Percentiles rank a stretch among this genome's conserved stretches.
Conservation (phyloP, 2,797 vertebrate genomes). For the Falco biarmicus region DNA sequence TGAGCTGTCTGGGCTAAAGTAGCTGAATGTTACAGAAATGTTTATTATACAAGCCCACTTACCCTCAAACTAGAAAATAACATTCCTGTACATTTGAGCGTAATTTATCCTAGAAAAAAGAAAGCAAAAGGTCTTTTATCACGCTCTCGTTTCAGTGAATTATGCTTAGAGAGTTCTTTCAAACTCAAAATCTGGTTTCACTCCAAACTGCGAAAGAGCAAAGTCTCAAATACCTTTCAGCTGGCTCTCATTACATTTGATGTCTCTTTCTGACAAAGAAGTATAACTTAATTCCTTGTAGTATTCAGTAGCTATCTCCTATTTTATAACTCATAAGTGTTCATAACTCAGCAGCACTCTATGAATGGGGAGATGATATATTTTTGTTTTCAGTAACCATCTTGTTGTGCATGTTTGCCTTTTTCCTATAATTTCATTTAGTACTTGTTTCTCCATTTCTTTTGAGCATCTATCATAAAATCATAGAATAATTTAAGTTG, state of each 20-base stretch:
- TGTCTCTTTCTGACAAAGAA: conserved; percentile 29
- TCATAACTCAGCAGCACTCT: neutral
- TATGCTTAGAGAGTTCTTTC: conserved; percentile 58
- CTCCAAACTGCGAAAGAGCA: conserved; percentile 42
- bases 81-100: conserved; percentile 49
- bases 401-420: neutral
- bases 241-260: conserved; percentile 33
- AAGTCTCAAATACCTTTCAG: conserved; percentile 33
- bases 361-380: neutral
- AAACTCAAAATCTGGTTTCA: conserved; percentile 54
- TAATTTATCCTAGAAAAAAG: conserved; percentile 62
- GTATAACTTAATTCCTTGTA: neutral
- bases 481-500: too few species aligned
- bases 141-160: conserved; percentile 67
- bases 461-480: neutral
- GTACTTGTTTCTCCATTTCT: neutral
- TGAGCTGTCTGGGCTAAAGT: conserved; percentile 76
- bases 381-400: conserved; percentile 9
- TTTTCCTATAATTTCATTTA: neutral
- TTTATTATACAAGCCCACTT: conserved; percentile 77
- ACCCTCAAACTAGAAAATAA: conserved; percentile 62
- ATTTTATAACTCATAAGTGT: neutral
- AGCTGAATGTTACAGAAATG: conserved; percentile 73
- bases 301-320: neutral
- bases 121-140: conserved; percentile 66